Evolutionary conservation across 53 echinoderm and acorn worm species (phyloP), one percentile per base, ranked within the genome.

Genomic region (Mesocentrotus franciscanus): DNA sequence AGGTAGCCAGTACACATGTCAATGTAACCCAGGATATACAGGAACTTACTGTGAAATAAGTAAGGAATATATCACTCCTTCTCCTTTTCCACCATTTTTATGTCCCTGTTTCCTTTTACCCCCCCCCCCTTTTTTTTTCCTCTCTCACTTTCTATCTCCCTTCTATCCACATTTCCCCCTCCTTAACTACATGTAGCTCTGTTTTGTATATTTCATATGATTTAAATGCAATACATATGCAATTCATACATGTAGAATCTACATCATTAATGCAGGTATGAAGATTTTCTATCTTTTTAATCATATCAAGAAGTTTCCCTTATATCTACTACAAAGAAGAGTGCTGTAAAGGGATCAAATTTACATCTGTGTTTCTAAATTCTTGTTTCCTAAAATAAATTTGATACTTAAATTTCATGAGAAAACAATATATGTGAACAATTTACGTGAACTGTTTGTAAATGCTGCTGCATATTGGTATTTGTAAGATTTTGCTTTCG

Each of bases 1-100:
- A 10, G 96, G 95, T 10, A 90, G 71, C 17, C 96, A 97, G 75
- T 98, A 92, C 90, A 95, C 94, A 57, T 98, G 98, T 84, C 74
- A 90, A 22, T 98, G 98, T 90, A 90, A 64, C 33, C 64, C 96
- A 84, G 98, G 98, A 34, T 98, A 97, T 70, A 95, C 96, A n/a
- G 98, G 98, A 70, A 92, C 90, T 10, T 96, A 96, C 70, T 99
- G 99, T 95, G 96, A 97, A 91, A 95, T 93, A 61, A 92, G 99
- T 99, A 96, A 96, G 93, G 26, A 57, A 27, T 16, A 58, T 20
- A 29, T 83, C 87, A 12, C 4, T 60, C 10, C 27, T 33, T 22
- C 0, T 79, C 14, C 1, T 16, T 11, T 34, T 3, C 17, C 35
- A 35, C 79, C 36, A 4, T 12, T 18, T 5, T 17, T 15, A 4